phyloP scores from a whole-genome alignment of 2,113 vertebrate species.

The Taurulus bubalis region DNA sequence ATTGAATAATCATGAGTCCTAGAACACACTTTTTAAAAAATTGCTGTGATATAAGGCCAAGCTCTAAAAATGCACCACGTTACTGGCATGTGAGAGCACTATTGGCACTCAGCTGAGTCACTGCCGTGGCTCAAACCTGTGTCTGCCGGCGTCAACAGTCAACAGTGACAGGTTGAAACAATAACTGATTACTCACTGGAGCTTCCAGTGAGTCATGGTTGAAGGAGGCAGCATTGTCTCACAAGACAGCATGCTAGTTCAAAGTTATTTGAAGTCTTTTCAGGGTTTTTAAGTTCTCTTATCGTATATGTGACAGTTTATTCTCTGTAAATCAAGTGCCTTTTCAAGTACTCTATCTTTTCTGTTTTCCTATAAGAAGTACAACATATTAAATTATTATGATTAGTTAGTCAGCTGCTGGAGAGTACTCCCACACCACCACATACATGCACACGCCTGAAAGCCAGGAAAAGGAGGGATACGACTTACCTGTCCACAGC shows the following conservation, averaged over 20 bases:
- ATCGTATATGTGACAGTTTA: background rate
- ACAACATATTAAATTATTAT: background rate
- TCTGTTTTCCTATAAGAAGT: background rate
- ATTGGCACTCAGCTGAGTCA: constrained; percentile 70
- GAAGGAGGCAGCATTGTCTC: constrained; percentile 72
- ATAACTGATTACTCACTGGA: constrained; percentile 79
- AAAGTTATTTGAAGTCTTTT: constrained; percentile 12
- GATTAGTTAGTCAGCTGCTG: background rate
- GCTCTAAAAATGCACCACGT: constrained; percentile 30
- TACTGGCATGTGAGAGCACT: constrained; percentile 62
- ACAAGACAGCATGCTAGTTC: constrained; percentile 44
- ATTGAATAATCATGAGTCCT: constrained; percentile 36
- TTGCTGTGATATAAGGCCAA: constrained; percentile 35
- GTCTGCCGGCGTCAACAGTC: constrained; percentile 73
- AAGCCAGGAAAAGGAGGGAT: constrained; percentile 45
- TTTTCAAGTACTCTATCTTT: background rate
- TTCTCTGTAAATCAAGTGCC: constrained; percentile 1
- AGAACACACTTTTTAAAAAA: constrained; percentile 28
- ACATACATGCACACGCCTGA: constrained; percentile 44
- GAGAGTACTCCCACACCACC: background rate
- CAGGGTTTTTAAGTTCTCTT: background rate
- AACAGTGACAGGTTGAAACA: constrained; percentile 77
- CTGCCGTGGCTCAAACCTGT: constrained; percentile 65
- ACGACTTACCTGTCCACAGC: constrained; percentile 96
- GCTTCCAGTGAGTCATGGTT: constrained; percentile 77